These are phyloP conservation scores for Athalia circularis DNA, from an alignment of 2,888 invertebrate species.

Conservation along the genomic window DNA sequence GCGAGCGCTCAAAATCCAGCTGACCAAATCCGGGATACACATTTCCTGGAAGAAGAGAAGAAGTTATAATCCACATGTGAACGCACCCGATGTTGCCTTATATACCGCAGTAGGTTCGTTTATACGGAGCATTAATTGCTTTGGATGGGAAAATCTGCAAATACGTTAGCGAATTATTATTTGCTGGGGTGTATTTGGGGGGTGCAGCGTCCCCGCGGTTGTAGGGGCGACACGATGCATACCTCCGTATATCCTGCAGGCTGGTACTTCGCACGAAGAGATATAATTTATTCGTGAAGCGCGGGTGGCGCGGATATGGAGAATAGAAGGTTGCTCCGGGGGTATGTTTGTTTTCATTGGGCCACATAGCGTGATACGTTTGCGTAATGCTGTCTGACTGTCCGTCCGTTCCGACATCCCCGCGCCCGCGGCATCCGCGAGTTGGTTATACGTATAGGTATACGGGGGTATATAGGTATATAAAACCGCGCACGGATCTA, in stretches of 20 bases:
- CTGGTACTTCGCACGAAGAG: slow-evolving; percentile 42
- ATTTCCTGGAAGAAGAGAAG: no score
- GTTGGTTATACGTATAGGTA: no score
- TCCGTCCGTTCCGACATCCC: slow-evolving; percentile 61
- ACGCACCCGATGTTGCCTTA: no score
- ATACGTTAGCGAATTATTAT: slow-evolving; percentile 29
- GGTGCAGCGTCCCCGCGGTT: slow-evolving; percentile 12
- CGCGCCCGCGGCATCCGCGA: slow-evolving; percentile 52
- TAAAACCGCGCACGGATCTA: slow-evolving; percentile 48
- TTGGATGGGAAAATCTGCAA: neutral
- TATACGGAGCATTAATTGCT: no score
- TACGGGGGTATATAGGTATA: neutral
- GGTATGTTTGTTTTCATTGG: slow-evolving; percentile 73
- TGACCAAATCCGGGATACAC: no score
- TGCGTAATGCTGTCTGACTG: slow-evolving; percentile 68
- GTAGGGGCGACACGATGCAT: slow-evolving; percentile 25
- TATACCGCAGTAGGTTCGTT: no score
- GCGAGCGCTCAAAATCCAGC: no score
- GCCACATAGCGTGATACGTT: slow-evolving; percentile 74
- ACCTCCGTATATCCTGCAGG: slow-evolving; percentile 32
- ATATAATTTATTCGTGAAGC: slow-evolving; percentile 42
- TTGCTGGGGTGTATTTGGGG: neutral
- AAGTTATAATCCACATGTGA: no score
- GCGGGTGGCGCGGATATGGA: slow-evolving; percentile 47
- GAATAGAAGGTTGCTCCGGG: slow-evolving; percentile 55